Base-by-base conservation (phyloP, 1,140 invertebrate species). In the Lethocerus indicus region DNA sequence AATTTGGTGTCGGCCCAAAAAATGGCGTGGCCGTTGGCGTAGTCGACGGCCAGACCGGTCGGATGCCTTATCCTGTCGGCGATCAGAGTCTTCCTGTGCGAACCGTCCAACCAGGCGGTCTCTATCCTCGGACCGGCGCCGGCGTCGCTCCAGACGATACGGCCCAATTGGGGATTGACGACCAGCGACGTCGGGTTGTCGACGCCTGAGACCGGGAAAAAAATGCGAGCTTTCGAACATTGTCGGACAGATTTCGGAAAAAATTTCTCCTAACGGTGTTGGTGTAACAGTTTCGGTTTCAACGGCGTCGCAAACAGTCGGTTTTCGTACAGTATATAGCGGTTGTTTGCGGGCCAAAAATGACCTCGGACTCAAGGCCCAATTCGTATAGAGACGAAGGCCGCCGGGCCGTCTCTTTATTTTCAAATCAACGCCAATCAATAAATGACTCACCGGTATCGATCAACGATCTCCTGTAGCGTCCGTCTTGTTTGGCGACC, bases 1-100 rank as follows among this genome's bases (percentile, higher is more conserved):
- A 92, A 65, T 62, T 97, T 98, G 0, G 81, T 82, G 63, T 98
- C 95, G 1, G 84, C 87, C 92, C 93, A 98, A 63, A 90, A 98
- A 1, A 98, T 68, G 0, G 83, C 71, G 59, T 92, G 86, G 49
- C 85, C 80, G 75, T 87, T 87, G 1, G 82, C 75, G 57, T 84
- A 86, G 62, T 98, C 94, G 23, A 98, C 81, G 1, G 87, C 74
- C 0, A 98, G 60, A 0, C 89, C 89, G 1, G 86, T 79, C 0
- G 93, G 93, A 59, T 83, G 80, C 7, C 83, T 74, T 5, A 98
- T 75, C 52, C 73, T 69, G 32, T 84, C 82, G 0, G 76, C 78
- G 1, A 96, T 79, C 2, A 98, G 59, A 0, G 81, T 74, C 52
- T 80, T 71, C 4, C 90, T 70, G 59, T 86, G 83, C 0, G 78